These are phyloP conservation scores for Oryzias sinensis DNA, from an alignment of 2,797 vertebrate species.

Conservation along the genomic window DNA sequence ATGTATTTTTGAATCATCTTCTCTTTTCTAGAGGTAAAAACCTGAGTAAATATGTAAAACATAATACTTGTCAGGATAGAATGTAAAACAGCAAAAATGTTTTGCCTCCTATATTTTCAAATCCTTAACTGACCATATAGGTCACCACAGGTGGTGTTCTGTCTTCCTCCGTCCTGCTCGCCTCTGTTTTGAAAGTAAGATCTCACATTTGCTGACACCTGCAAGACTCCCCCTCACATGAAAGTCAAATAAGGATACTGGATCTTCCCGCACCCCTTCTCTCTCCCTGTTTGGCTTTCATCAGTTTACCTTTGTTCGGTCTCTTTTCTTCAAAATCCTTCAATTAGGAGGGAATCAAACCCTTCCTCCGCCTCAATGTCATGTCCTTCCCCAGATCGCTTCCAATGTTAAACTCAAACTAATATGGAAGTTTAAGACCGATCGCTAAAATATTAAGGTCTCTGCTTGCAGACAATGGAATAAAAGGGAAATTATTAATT, in stretches of 20 bases:
- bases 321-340: constrained; percentile 7
- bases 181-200: constrained; percentile 33
- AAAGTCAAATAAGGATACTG: constrained; percentile 54
- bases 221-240: constrained; percentile 24
- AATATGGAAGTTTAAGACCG: constrained; percentile 49
- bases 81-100: not conserved
- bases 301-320: not conserved
- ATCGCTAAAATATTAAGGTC: no score
- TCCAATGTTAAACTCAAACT: constrained; percentile 40
- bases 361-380: not conserved
- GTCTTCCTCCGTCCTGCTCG: constrained; percentile 15
- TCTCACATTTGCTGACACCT: constrained; percentile 5
- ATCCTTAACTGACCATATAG: constrained; percentile 20
- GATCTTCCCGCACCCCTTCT: not conserved
- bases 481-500: no score
- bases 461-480: no score
- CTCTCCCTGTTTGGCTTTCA: constrained; percentile 9
- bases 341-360: constrained; percentile 6
- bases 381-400: not conserved
- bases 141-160: constrained; percentile 17
- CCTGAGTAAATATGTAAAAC: not conserved
- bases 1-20: no score
- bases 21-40: not conserved
- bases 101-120: constrained; percentile 2
- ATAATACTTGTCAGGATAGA: not conserved